These are phyloP conservation scores for Latheticus oryzae DNA, from an alignment of 2,888 invertebrate genomes.

Conservation along the genomic window DNA sequence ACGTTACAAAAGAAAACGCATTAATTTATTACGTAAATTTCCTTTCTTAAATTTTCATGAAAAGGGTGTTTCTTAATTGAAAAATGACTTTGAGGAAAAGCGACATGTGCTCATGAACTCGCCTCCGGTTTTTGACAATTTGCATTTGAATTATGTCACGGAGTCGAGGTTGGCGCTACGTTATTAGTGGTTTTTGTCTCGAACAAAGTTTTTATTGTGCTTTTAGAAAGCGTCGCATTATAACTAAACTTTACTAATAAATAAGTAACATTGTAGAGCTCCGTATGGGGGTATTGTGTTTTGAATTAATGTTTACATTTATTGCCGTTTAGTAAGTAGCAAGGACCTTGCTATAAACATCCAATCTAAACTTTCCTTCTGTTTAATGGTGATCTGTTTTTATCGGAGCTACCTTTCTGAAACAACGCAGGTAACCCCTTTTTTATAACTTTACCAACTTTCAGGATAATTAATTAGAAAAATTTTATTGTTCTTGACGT, in stretches of 20 bases:
- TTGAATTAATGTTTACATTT: constrained; percentile 41
- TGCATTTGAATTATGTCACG: constrained; percentile 43
- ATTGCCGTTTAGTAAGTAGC: constrained; percentile 36
- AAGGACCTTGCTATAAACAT: constrained; percentile 28
- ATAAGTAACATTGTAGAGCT: constrained; percentile 45
- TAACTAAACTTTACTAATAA: constrained; percentile 51
- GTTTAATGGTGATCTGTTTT: constrained; percentile 30
- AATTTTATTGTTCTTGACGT: no score
- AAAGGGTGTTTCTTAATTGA: constrained; percentile 29
- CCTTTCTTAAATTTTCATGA: constrained; percentile 12
- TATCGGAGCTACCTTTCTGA: constrained; percentile 10
- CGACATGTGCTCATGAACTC: constrained; percentile 27
- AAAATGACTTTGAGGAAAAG: constrained; percentile 28
- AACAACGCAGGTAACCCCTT: no score
- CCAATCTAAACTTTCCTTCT: constrained; percentile 36
- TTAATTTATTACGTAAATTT: constrained; percentile 32
- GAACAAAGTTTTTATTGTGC: constrained; percentile 44
- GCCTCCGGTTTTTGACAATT: constrained; percentile 43
- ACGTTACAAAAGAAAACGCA: constrained; percentile 4
- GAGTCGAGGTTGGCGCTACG: constrained; percentile 35
- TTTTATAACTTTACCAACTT: no score
- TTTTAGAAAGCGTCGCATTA: constrained; percentile 44
- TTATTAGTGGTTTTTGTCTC: constrained; percentile 47
- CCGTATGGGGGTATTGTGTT: constrained; percentile 42
- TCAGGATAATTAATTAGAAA: no score